Base-by-base conservation (phyloP, 2,888 invertebrate species). In the Cancer borealis region DNA sequence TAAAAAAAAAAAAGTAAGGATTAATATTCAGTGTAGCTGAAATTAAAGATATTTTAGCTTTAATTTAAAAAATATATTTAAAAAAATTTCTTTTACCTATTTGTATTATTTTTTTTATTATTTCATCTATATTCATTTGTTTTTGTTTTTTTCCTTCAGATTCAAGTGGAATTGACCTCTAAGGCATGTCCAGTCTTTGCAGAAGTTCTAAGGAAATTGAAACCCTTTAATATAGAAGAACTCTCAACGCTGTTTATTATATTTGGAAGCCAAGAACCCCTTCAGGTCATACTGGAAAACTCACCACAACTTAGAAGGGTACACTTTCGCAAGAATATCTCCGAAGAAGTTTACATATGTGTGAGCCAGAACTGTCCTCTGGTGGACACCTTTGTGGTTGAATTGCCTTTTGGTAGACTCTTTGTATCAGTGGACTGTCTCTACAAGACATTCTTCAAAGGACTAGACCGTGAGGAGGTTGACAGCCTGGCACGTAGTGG, bases 141-240 rank as follows among this genome's bases (percentile, higher is more conserved):
- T 39, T 39, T 39, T 60, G 2, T 30, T 8, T 90, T 10, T 88
- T 60, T n/a, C 8, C 92, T 94, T n/a, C 94, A 94, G 94, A 87
- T 91, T 12, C 88, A 92, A 21, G 54, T 92, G 89, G 94, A 94
- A 39, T 60, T 94, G 26, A 66, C 45, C 26, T 49, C 60, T 26
- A 79, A 92, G 45, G 54, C n/a, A 12, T 94, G 94, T 47, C 94
- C 92, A 30, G 66, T 66, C 30, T 94, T 54, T 87, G 60, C 91
- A 1, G 91, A 89, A 3, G 49, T 94, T 39, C 54, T 94, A n/a
- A 84, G 54, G 88, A 84, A 90, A 88, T 84, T 94, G 54, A 54
- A 66, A 21, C 92, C 94, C 17, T 94, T 94, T 92, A 84, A 49
- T 45, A 91, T 94, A 46, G 94, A 94, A 84, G 92, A 94, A 73